Conservation (phyloP, 2,888 invertebrate genomes). For the Rugalucina vietnamica region DNA sequence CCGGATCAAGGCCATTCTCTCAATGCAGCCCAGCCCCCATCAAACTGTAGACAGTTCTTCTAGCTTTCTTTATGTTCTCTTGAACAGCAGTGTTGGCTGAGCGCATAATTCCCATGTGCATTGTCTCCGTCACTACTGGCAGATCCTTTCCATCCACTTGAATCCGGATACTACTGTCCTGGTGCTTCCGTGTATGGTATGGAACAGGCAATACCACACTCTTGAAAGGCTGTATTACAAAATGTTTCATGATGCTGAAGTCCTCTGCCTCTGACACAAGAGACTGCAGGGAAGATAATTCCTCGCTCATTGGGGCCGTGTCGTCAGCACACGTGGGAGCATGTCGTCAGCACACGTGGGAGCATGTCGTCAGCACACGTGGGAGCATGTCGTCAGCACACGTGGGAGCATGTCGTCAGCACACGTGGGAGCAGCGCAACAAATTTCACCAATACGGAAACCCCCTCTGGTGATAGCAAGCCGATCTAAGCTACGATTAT, state of each 20-base stretch:
- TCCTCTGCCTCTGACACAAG: neutral
- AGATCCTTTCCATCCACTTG: neutral
- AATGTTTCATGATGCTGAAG: neutral
- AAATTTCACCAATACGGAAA: neutral
- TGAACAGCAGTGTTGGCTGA: neutral
- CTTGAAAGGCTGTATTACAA: neutral
- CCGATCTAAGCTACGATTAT: slow-evolving; percentile 9
- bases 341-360: too few species aligned
- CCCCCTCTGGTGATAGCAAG: neutral
- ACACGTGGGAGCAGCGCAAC: neutral
- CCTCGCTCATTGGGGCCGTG: neutral
- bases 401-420: too few species aligned
- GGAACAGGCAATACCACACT: neutral
- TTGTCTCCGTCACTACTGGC: neutral
- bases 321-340: too few species aligned
- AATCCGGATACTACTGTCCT: neutral
- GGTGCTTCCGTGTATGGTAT: neutral
- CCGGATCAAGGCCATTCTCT: slow-evolving; percentile 1
- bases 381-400: too few species aligned
- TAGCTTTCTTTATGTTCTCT: slow-evolving; percentile 4
- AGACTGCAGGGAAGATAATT: neutral
- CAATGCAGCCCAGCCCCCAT: neutral
- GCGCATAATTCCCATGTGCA: slow-evolving; percentile 4
- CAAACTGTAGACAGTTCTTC: neutral
- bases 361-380: too few species aligned